These are phyloP conservation scores for Genyomyrus donnyi DNA, from an alignment of 2,113 vertebrate genomes.

Conservation along the genomic window DNA sequence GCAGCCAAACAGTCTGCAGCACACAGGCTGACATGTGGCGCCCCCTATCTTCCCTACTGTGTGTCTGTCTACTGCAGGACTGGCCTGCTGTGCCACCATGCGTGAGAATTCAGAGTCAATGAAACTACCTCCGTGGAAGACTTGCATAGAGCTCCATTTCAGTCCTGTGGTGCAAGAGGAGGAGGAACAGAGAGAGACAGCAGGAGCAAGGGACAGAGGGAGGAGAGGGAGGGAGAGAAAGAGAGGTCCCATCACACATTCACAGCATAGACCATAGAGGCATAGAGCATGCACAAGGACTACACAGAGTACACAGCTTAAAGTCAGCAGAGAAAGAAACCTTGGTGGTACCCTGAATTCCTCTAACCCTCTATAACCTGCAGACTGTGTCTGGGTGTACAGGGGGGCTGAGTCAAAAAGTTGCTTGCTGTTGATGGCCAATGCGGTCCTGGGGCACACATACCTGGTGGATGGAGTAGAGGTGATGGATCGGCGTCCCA, in stretches of 20 bases:
- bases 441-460: not conserved
- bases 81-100: not conserved
- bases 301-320: not conserved
- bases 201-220: conserved; percentile 31
- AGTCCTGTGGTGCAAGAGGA: conserved; percentile 55
- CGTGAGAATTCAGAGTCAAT: not conserved
- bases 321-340: not conserved
- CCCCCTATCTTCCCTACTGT: not conserved
- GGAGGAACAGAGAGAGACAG: conserved; percentile 41
- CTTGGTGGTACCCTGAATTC: not conserved
- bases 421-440: not conserved
- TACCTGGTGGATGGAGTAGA: conserved; percentile 81
- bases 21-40: not conserved
- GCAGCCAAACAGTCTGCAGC: not conserved
- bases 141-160: conserved; percentile 67
- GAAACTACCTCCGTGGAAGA: conserved; percentile 63
- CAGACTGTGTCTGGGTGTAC: not conserved
- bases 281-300: not conserved
- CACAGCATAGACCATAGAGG: not conserved
- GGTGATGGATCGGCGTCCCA: conserved; percentile 75
- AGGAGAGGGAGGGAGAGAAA: conserved; percentile 26
- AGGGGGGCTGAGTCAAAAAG: not conserved
- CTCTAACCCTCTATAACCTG: not conserved
- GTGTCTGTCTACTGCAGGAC: not conserved
- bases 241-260: conserved; percentile 11